phyloP scores from a whole-genome alignment of 2,113 vertebrate species.

The Nannospalax galili region DNA sequence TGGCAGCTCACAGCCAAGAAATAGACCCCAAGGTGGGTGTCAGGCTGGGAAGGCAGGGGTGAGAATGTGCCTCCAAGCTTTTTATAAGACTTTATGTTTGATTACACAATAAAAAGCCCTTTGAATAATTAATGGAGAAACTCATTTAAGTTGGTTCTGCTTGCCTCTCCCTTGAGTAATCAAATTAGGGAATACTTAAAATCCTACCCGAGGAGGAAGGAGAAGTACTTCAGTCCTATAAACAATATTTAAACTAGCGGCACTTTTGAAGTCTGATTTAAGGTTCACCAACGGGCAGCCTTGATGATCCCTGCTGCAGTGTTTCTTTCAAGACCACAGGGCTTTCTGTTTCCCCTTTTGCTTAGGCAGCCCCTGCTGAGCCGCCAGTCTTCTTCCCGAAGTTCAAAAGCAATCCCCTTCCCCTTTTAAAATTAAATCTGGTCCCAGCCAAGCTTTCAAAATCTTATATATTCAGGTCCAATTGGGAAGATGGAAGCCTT shows the following conservation, averaged over 20 bases:
- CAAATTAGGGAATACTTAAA: constrained; percentile 79
- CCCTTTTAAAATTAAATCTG: constrained; percentile 74
- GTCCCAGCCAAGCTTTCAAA: constrained; percentile 58
- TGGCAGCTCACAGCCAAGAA: not conserved
- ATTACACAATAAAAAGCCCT: constrained; percentile 75
- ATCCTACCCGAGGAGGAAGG: constrained; percentile 56
- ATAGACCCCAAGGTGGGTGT: not conserved
- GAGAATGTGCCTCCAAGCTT: not conserved
- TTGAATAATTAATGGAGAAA: constrained; percentile 74
- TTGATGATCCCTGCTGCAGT: not conserved
- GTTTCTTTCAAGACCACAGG: constrained; percentile 59
- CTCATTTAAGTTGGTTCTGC: constrained; percentile 68
- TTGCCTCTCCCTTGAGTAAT: constrained; percentile 54
- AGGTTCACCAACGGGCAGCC: constrained; percentile 44
- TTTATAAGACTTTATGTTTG: constrained; percentile 69
- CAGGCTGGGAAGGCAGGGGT: not conserved
- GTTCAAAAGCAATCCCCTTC: constrained; percentile 73
- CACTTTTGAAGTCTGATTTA: constrained; percentile 68
- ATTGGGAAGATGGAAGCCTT: constrained; percentile 56
- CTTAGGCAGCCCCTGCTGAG: constrained; percentile 58
- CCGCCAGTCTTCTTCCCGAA: constrained; percentile 57
- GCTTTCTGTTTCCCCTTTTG: constrained; percentile 47
- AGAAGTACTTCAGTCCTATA: constrained; percentile 14
- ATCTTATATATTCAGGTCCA: constrained; percentile 65
- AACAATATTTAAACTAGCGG: constrained; percentile 65